Evolutionary conservation across 2,797 vertebrate species (phyloP), one percentile per base, ranked within the genome.

Genomic region (Hapalemur alaotrensis): DNA sequence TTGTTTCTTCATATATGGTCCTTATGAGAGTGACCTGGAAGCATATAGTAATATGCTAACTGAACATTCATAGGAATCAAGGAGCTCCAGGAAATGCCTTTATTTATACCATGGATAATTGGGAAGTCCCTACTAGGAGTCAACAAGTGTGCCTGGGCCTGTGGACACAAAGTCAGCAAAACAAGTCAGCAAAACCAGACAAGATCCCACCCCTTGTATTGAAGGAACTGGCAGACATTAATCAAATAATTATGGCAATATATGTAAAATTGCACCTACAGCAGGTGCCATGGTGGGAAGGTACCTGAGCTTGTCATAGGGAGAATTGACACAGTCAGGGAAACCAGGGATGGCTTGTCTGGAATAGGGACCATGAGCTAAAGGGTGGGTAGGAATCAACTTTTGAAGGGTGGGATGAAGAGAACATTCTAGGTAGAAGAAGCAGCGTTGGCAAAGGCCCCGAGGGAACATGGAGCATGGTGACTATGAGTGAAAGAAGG

Each of bases 401-500:
- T 89, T 61, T 15, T 89, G 35, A 81, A 92, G 38, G 38, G 3
- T 38, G 69, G 54, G 23, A 81, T 59, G 63, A 89, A 23, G 22
- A 91, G 75, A 87, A 18, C 30, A 80, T 88, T 97, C 17, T 81
- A 95, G 52, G 61, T 73, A 93, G 57, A 73, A 90, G 79, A 20
- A 50, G n/a, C 17, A 83, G 59, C 41, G 38, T 87, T 11, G 87
- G 69, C 43, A 88, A 78, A 95, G 28, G 25, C 50, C 23, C 10
- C 84, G 46, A 82, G 50, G 72, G 78, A 86, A 79, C 35, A 46
- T 41, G 38, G 72, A 93, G n/a, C 12, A 22, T 54, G 23, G 4
- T 89, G 70, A 81, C 8, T 25, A 35, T 48, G 35, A 84, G 10
- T 18, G 41, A 86, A 91, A 75, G 50, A 92, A 73, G 63, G 59